These are phyloP conservation scores for Doryteuthis pealeii DNA, from an alignment of 1,140 invertebrate genomes.

Conservation along the genomic window DNA sequence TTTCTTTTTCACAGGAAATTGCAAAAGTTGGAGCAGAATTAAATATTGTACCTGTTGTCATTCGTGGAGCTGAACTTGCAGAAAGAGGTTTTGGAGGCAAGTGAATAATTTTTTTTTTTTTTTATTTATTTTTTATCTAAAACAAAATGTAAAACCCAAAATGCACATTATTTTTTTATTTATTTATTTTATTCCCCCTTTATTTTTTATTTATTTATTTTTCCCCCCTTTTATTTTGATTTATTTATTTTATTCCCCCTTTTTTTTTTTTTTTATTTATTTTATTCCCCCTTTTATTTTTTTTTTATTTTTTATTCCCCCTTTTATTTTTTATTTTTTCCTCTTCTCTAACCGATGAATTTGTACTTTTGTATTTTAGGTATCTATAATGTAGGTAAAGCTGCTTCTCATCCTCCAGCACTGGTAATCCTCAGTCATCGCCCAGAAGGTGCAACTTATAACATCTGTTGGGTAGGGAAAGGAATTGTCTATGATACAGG, in stretches of 20 bases:
- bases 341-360: too few species aligned
- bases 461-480: conserved; percentile 88
- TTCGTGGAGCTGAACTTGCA: conserved; percentile 75
- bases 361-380: conserved; percentile 55
- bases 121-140: neutral
- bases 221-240: too few species aligned
- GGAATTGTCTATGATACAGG: conserved; percentile 92
- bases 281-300: too few species aligned
- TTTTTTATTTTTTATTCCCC: too few species aligned
- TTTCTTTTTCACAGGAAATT: conserved; percentile 67
- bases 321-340: too few species aligned
- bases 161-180: too few species aligned
- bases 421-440: conserved; percentile 75
- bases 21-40: conserved; percentile 68
- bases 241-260: too few species aligned
- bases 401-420: conserved; percentile 75
- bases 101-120: conserved; percentile 5
- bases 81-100: conserved; percentile 74
- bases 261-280: too few species aligned
- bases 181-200: too few species aligned
- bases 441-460: conserved; percentile 69
- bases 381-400: conserved; percentile 85
- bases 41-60: conserved; percentile 69
- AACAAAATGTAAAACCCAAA: too few species aligned
- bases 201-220: too few species aligned